phyloP scores from a whole-genome alignment of 1,140 invertebrate genomes.

The Drosophila sucinea region DNA sequence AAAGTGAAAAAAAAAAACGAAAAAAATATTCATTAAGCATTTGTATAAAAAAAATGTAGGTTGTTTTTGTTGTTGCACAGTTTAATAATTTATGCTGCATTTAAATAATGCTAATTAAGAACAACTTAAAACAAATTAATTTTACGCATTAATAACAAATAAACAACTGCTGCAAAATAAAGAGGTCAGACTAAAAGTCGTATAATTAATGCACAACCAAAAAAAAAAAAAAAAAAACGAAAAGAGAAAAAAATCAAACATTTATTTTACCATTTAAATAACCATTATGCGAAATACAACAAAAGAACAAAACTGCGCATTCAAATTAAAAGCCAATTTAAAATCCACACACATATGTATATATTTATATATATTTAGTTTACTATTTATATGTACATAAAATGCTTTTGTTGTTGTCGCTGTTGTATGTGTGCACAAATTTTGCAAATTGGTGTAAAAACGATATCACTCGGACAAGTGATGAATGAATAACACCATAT shows the following conservation, averaged over 20 bases:
- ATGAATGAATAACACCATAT: neutral
- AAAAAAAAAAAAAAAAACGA: constrained; percentile 24
- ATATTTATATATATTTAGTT: constrained; percentile 11
- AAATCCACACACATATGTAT: neutral
- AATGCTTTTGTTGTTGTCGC: constrained; percentile 27
- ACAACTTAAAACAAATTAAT: constrained; percentile 38
- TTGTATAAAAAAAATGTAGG: neutral
- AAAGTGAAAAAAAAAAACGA: constrained; percentile 21
- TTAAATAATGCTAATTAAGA: constrained; percentile 33
- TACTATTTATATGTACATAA: neutral
- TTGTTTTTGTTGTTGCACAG: neutral
- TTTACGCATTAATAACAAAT: constrained; percentile 26
- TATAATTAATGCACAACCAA: constrained; percentile 45
- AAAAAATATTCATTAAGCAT: neutral
- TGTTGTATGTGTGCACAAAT: constrained; percentile 1
- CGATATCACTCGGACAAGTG: constrained; percentile 24
- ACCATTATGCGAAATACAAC: constrained; percentile 20
- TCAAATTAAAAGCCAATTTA: constrained; percentile 51
- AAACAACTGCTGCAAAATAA: constrained; percentile 9
- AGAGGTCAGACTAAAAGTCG: constrained; percentile 36
- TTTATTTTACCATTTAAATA: constrained; percentile 34
- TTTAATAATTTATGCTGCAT: constrained; percentile 5
- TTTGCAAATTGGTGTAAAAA: constrained; percentile 42
- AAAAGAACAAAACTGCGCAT: constrained; percentile 33
- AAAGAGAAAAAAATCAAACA: constrained; percentile 25